Evolutionary conservation across 2,888 invertebrate species (phyloP), one percentile per base, ranked within the genome.

Genomic region (Elysia crispata): DNA sequence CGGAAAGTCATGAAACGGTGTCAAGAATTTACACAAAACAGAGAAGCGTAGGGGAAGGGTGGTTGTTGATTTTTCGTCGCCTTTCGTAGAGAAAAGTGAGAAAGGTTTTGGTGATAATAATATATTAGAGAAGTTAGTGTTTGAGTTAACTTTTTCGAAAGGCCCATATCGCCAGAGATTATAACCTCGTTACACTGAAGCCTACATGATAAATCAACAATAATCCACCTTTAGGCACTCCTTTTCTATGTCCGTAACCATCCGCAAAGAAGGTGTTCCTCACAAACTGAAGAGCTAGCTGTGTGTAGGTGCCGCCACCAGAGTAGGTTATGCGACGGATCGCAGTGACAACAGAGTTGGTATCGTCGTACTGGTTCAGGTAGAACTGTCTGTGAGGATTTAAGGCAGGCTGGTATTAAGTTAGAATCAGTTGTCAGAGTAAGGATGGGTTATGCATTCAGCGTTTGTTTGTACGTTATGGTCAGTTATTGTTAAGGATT

Each of bases 331-430:
- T 69, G 20, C 33, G 69, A 15, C 20, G 13, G 0, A 77, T n/a
- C 18, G 77, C 77, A 5, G 18, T 30, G 6, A 77, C 33, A n/a
- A 77, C 77, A 31, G 57, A 60, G 60, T 23, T 33, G 33, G 67
- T 77, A 60, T 77, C 77, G 41, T 77, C 69, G n/a, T 77, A 77
- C 33, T 77, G 77, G 60, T 77, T 77, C 15, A 77, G 60, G 60
- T 57, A 77, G 41, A 77, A 77, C 23, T 70, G 69, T 25, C 70
- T 67, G 70, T 57, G 57, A 6, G 30, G 30, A 66, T 3, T 23
- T 28, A 6, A 25, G 23, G 25, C 8, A 64, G 41, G 41, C 11
- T 41, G 11, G 41, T 6, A 41, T 3, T 41, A 11, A 41, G 41
- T 41, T 41, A 41, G 11, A 6, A 6, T 41, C 41, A 41, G 3